These are phyloP conservation scores for Anguilla obscura DNA, from an alignment of 2,797 vertebrate species.

Conservation along the genomic window DNA sequence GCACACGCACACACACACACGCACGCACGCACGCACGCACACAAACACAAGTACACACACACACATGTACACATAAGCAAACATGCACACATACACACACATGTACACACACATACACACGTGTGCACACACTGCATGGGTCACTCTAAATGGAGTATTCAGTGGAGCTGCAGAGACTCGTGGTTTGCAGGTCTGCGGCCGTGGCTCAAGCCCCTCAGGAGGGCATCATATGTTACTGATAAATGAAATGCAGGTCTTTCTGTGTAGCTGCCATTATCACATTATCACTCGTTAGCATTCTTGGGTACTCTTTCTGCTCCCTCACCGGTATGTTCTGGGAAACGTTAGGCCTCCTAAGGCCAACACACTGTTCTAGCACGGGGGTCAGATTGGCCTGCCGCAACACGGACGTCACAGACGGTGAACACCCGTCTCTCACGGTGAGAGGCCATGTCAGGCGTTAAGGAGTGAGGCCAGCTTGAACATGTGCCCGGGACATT, in stretches of 20 bases:
- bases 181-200: neutral
- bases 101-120: neutral
- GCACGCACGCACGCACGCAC: neutral
- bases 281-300: neutral
- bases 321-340: neutral
- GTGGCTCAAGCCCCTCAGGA: neutral
- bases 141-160: neutral
- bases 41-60: neutral
- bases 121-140: neutral
- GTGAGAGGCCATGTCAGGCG: neutral
- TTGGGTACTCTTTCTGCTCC: neutral
- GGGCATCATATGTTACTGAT: neutral
- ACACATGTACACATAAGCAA: neutral
- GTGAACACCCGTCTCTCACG: neutral
- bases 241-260: neutral
- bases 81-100: neutral
- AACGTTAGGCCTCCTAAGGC: neutral
- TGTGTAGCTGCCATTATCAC: neutral
- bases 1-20: neutral
- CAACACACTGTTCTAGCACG: neutral
- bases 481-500: neutral
- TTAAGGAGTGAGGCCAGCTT: neutral
- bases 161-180: neutral
- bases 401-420: neutral
- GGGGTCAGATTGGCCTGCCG: neutral